Conservation (phyloP, 2,113 vertebrate species). For the Amia ocellicauda region DNA sequence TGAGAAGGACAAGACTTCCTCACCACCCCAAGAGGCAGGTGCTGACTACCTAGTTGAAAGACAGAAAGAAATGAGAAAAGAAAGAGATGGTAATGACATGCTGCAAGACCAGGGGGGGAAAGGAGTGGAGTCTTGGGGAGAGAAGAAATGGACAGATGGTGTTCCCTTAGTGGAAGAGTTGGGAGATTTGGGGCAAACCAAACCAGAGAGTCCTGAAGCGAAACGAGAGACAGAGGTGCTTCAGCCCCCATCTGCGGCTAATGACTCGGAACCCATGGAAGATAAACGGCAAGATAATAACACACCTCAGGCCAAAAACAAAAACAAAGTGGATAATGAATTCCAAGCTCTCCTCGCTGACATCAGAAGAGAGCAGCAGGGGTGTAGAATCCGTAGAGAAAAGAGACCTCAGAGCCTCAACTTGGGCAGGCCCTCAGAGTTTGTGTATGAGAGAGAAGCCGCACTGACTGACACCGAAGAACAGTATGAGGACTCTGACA, state of each 20-base stretch:
- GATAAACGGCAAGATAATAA: conserved; percentile 43
- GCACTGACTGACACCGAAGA: conserved; percentile 47
- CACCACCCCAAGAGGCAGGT: conserved; percentile 45
- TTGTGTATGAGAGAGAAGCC: conserved; percentile 46
- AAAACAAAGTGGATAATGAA: conserved; percentile 30
- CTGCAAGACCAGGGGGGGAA: conserved; percentile 53
- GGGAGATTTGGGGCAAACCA: conserved; percentile 35
- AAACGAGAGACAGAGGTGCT: conserved; percentile 29
- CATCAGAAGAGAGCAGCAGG: conserved; percentile 33
- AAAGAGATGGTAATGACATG: conserved; percentile 51
- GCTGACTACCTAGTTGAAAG: conserved; percentile 56
- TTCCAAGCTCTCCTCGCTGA: conserved; percentile 11
- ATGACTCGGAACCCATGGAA: conserved; percentile 36
- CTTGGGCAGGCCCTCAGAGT: conserved; percentile 53
- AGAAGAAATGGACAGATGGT: conserved; percentile 55
- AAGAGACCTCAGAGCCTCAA: conserved; percentile 65
- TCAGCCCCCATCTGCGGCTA: conserved; percentile 15
- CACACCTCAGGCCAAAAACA: conserved; percentile 27
- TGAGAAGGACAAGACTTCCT: conserved; percentile 48
- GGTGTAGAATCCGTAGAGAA: conserved; percentile 50
- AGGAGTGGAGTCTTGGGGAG: conserved; percentile 55
- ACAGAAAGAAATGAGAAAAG: conserved; percentile 50
- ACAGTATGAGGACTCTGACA: conserved; percentile 51
- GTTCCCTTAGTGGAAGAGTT: conserved; percentile 42
- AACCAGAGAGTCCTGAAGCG: conserved; percentile 31